Evolutionary conservation across 2,797 vertebrate genomes (phyloP).

Genomic region (Chrosomus eos): DNA sequence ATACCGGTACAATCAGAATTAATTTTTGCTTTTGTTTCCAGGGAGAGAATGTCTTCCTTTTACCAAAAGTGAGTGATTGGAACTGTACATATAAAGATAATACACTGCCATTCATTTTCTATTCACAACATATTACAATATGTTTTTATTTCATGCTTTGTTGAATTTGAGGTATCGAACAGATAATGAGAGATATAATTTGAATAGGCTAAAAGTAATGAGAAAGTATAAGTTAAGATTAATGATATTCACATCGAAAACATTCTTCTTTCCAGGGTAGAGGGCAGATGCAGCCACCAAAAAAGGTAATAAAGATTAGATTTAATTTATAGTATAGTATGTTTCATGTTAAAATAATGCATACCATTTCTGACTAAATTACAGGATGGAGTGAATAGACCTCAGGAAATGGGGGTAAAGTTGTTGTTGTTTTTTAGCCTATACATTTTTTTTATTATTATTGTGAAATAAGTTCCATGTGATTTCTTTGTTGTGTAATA

Average conservation of each 20-base stretch:
- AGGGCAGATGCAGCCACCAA: slow-evolving; percentile 6
- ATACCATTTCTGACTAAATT: slow-evolving; percentile 21
- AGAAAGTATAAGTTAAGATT: neutral
- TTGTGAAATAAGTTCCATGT: neutral
- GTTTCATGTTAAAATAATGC: neutral
- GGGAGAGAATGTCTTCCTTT: slow-evolving; percentile 68
- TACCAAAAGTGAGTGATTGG: slow-evolving; percentile 57
- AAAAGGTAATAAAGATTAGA: slow-evolving; percentile 1
- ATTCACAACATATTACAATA: neutral
- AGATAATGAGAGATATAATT: neutral
- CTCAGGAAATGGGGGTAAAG: slow-evolving; percentile 52
- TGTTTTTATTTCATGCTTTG: neutral
- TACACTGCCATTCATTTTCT: neutral
- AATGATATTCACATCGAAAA: neutral
- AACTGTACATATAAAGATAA: neutral
- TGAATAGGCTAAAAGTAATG: neutral
- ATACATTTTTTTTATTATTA: neutral
- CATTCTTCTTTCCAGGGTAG: neutral
- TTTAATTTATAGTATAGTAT: neutral
- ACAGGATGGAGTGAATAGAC: slow-evolving; percentile 51
- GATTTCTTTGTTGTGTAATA: neutral
- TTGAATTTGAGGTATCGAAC: neutral
- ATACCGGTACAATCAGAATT: neutral
- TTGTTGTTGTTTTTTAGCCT: neutral
- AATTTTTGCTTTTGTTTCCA: slow-evolving; percentile 45